Evolutionary conservation across 2,113 vertebrate genomes (phyloP).

Genomic region (Tichodroma muraria): DNA sequence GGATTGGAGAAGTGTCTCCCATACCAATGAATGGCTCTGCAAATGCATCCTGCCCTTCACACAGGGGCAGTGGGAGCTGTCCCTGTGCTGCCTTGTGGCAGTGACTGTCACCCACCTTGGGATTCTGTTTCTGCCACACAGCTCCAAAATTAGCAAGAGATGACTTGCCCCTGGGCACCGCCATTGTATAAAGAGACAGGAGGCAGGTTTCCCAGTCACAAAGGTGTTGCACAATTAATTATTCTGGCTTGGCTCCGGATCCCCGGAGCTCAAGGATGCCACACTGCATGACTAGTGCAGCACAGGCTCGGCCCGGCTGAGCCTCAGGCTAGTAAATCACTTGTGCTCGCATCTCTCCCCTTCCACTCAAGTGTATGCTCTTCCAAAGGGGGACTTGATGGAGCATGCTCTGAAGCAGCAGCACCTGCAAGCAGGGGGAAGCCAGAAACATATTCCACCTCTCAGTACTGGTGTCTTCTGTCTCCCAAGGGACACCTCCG

Average conservation of each 20-base stretch:
- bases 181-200: not conserved
- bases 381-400: not conserved
- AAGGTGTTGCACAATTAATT: slow-evolving; percentile 47
- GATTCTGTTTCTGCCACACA: not conserved
- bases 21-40: not conserved
- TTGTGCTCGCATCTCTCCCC: rapidly evolving
- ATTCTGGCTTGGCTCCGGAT: not conserved
- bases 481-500: rapidly evolving
- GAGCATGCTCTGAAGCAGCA: not conserved
- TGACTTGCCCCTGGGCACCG: not conserved
- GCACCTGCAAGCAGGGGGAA: too few species aligned
- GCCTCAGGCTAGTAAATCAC: slow-evolving; percentile 45
- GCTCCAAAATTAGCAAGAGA: not conserved
- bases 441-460: not conserved
- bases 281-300: not conserved
- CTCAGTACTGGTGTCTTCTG: not conserved
- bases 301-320: not conserved
- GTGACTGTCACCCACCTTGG: rapidly evolving
- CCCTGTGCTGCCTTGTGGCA: not conserved
- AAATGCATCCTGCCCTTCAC: not conserved
- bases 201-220: slow-evolving; percentile 11
- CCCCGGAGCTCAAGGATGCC: not conserved
- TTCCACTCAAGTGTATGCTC: not conserved
- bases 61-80: rapidly evolving
- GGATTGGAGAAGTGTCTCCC: not conserved